Conservation (phyloP, 2,797 vertebrate genomes). For the Heterohyrax brucei region DNA sequence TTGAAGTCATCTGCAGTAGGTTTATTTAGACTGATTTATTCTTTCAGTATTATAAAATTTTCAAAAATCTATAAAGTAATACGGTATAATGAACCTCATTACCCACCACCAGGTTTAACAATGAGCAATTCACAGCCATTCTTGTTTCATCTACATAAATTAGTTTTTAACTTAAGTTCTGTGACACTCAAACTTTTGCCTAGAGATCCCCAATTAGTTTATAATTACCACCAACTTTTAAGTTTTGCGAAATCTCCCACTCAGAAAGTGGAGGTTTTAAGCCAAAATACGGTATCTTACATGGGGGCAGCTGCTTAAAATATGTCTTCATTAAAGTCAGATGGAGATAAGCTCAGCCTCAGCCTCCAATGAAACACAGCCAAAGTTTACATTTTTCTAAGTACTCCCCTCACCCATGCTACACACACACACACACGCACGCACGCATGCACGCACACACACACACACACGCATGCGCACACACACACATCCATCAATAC, state of each 20-base stretch:
- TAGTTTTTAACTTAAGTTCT: constrained; percentile 32
- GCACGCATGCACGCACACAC: neutral
- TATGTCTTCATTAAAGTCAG: constrained; percentile 90
- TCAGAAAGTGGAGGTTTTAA: constrained; percentile 85
- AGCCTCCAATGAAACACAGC: constrained; percentile 82
- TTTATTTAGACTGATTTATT: constrained; percentile 60
- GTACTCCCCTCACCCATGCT: neutral
- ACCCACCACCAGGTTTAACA: neutral
- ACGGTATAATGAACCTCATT: neutral
- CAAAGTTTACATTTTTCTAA: constrained; percentile 80
- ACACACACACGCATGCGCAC: neutral
- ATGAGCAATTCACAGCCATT: neutral
- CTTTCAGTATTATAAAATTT: constrained; percentile 46
- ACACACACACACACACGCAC: too few species aligned
- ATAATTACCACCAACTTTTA: constrained; percentile 83
- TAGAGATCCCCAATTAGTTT: constrained; percentile 76
- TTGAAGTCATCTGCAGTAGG: too few species aligned
- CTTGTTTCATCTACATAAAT: constrained; percentile 56
- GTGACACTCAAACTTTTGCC: constrained; percentile 54
- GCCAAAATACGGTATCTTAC: constrained; percentile 89
- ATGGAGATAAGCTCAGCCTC: constrained; percentile 87
- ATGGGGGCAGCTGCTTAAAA: constrained; percentile 90
- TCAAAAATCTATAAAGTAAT: constrained; percentile 27
- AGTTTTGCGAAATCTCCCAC: constrained; percentile 84
- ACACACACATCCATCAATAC: neutral